Percentiles rank a stretch among this genome's conserved stretches.
Conservation (phyloP, 2,113 vertebrate genomes). For the Solea senegalensis region DNA sequence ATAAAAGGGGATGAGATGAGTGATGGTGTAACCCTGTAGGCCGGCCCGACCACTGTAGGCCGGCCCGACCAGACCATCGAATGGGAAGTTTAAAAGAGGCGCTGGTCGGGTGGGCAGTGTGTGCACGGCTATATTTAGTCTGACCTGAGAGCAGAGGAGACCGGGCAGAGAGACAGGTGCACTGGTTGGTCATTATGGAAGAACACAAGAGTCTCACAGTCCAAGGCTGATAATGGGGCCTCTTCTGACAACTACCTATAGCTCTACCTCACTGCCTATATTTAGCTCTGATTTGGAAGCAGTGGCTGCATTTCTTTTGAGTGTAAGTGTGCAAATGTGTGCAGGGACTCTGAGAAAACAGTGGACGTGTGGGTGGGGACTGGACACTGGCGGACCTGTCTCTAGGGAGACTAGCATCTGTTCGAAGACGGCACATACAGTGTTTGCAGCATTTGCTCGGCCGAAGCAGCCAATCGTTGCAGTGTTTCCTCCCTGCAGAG, state of each 20-base stretch:
- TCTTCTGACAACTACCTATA: conserved; percentile 70
- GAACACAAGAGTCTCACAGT: conserved; percentile 73
- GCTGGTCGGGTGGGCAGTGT: not conserved
- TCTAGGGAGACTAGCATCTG: conserved; percentile 59
- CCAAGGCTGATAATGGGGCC: conserved; percentile 73
- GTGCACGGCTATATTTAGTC: conserved; percentile 75
- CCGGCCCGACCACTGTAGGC: conserved; percentile 32
- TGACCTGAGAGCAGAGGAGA: conserved; percentile 75
- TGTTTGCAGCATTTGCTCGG: conserved; percentile 47
- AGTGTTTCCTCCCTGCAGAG: conserved; percentile 47
- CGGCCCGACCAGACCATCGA: conserved; percentile 28
- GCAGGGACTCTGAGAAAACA: conserved; percentile 39
- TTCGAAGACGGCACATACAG: conserved; percentile 40
- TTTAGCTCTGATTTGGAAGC: conserved; percentile 57
- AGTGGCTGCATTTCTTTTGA: conserved; percentile 25
- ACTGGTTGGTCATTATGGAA: conserved; percentile 74
- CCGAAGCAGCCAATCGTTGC: conserved; percentile 38
- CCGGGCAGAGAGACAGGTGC: conserved; percentile 78
- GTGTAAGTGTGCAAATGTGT: conserved; percentile 46
- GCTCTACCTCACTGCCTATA: conserved; percentile 62
- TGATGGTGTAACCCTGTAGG: conserved; percentile 56
- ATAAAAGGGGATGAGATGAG: conserved; percentile 72
- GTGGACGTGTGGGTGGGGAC: conserved; percentile 36
- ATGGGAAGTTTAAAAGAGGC: conserved; percentile 31
- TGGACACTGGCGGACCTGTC: conserved; percentile 43